Conservation (phyloP, 2,113 vertebrate species). For the Cairina moschata region DNA sequence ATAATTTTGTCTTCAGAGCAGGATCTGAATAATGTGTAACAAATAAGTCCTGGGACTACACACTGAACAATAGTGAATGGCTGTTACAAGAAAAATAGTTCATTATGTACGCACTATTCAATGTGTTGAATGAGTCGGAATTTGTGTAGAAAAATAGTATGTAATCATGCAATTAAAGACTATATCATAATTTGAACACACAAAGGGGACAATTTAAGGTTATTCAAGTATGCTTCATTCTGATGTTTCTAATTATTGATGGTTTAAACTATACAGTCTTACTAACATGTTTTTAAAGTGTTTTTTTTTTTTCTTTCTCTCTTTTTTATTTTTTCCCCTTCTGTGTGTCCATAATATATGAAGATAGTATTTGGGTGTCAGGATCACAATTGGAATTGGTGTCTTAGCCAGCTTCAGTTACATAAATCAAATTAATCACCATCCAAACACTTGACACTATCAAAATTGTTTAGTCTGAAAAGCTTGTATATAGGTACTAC, state of each 20-base stretch:
- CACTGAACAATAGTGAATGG: background rate
- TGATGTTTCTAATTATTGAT: background rate
- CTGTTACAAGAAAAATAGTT: slow-evolving; percentile 37
- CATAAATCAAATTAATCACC: background rate
- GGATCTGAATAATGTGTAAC: slow-evolving; percentile 14
- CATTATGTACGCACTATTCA: background rate
- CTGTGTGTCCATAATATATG: background rate
- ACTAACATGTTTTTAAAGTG: background rate
- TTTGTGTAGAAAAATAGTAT: slow-evolving; percentile 27
- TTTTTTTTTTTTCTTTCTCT: background rate
- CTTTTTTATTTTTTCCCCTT: background rate
- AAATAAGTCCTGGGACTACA: slow-evolving; percentile 32
- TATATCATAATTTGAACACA: background rate
- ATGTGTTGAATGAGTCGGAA: slow-evolving; percentile 29
- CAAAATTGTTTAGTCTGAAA: background rate
- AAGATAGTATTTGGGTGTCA: background rate
- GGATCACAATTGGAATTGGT: background rate
- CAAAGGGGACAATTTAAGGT: background rate
- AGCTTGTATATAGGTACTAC: background rate
- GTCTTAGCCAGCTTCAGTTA: background rate
- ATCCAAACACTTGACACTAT: background rate
- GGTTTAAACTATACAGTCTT: background rate
- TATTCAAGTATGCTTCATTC: background rate
- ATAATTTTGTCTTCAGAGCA: slow-evolving; percentile 22
- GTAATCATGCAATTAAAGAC: slow-evolving; percentile 42